A percentile compares a stretch with the other conserved stretches of the same genome.
phyloP scores from a whole-genome alignment of 2,797 vertebrate genomes.

The Novumbra hubbsi region DNA sequence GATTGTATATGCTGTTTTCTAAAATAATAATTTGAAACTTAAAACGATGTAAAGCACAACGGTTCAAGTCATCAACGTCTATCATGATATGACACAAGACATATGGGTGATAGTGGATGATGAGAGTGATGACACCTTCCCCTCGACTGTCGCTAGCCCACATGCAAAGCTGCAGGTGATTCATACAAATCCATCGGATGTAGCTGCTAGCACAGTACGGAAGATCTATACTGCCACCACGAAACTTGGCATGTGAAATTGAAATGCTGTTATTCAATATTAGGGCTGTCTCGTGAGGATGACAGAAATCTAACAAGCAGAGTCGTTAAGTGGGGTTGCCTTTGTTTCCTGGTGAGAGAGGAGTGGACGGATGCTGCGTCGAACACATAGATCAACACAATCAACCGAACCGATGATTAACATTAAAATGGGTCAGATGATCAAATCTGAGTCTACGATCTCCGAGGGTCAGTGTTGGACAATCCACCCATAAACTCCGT shows the following conservation, averaged over 20 bases:
- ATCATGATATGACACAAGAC: too few species aligned
- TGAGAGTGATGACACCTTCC: slow-evolving; percentile 55
- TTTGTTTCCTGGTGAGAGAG: slow-evolving; percentile 54
- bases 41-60: too few species aligned
- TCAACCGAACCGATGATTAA: slow-evolving; percentile 46
- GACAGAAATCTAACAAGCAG: slow-evolving; percentile 20
- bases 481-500: slow-evolving; percentile 19
- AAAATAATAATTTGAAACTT: too few species aligned
- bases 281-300: slow-evolving; percentile 4
- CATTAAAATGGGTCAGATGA: slow-evolving; percentile 53
- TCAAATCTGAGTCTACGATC: slow-evolving; percentile 33
- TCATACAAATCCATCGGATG: slow-evolving; percentile 45
- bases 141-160: slow-evolving; percentile 51
- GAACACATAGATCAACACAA: slow-evolving; percentile 29
- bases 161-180: slow-evolving; percentile 53
- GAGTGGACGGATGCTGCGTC: slow-evolving; percentile 60
- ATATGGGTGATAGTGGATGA: background rate
- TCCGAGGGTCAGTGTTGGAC: slow-evolving; percentile 38
- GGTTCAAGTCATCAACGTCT: too few species aligned
- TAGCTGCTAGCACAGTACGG: slow-evolving; percentile 50
- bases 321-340: slow-evolving; percentile 42
- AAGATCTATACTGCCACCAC: slow-evolving; percentile 66
- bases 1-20: too few species aligned
- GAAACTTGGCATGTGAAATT: slow-evolving; percentile 10
- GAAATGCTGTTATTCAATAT: slow-evolving; percentile 11